These are phyloP conservation scores for Zoroaster sp. DNA, from an alignment of 53 echinoderm and acorn worm species.

Conservation along the genomic window DNA sequence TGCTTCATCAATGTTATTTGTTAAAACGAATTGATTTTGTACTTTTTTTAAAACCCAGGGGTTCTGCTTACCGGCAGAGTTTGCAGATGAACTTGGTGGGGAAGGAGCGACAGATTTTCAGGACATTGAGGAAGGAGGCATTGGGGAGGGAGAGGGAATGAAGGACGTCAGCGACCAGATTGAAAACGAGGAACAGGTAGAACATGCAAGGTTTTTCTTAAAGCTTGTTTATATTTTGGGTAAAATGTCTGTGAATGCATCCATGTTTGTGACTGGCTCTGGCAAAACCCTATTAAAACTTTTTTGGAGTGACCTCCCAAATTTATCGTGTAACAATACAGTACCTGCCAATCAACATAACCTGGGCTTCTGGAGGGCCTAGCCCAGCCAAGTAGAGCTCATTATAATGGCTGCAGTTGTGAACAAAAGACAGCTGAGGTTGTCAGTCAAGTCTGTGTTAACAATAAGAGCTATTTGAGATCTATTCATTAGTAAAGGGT, in stretches of 20 bases:
- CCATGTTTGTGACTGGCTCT: not conserved
- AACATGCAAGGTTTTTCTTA: not conserved
- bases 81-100: constrained; percentile 80
- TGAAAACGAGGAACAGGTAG: constrained; percentile 96
- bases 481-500: no score
- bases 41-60: constrained; percentile 66
- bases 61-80: constrained; percentile 90
- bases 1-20: no score
- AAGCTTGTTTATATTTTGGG: not conserved
- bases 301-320: no score
- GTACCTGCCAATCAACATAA: no score
- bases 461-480: no score
- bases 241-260: not conserved
- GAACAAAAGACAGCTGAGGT: no score
- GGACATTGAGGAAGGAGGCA: constrained; percentile 91
- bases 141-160: constrained; percentile 92
- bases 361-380: no score
- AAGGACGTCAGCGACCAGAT: constrained; percentile 99
- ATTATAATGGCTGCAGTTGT: no score
- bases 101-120: constrained; percentile 95
- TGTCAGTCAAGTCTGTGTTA: no score
- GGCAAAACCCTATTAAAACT: no score
- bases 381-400: no score
- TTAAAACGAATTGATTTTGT: not conserved
- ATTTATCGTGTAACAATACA: no score